Evolutionary conservation across 2,888 invertebrate species (phyloP).

Genomic region (Tineola bisselliella): DNA sequence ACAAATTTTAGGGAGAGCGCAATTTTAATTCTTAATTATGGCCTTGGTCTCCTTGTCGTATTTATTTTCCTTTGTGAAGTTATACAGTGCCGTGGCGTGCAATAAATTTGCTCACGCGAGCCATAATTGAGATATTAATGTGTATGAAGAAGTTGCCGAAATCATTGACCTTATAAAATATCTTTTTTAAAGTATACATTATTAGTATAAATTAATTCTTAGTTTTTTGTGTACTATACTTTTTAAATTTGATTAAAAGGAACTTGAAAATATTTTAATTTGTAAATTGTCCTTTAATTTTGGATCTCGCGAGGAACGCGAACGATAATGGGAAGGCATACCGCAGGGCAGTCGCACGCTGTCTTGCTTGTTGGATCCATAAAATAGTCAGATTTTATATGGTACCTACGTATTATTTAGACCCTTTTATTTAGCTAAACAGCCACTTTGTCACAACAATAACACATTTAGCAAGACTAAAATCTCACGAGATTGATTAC

Average conservation of each 20-base stretch:
- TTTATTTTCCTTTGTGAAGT: slow-evolving; percentile 51
- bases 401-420: slow-evolving; percentile 20
- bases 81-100: slow-evolving; percentile 29
- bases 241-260: no score
- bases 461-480: no score
- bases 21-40: slow-evolving; percentile 60
- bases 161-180: not conserved
- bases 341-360: slow-evolving; percentile 43
- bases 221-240: not conserved
- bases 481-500: slow-evolving; percentile 20
- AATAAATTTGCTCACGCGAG: slow-evolving; percentile 45
- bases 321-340: slow-evolving; percentile 47
- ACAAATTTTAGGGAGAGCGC: slow-evolving; percentile 46
- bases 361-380: slow-evolving; percentile 22
- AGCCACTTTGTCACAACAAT: no score
- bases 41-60: slow-evolving; percentile 39
- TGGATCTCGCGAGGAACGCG: slow-evolving; percentile 38
- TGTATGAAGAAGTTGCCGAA: slow-evolving; percentile 1
- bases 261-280: slow-evolving; percentile 54
- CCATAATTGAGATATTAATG: slow-evolving; percentile 45
- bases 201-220: not conserved
- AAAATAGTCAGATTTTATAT: slow-evolving; percentile 19
- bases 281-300: slow-evolving; percentile 48
- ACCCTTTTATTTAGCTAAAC: slow-evolving; percentile 2
- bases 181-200: not conserved